Conservation (phyloP, 2,888 invertebrate species). For the Epirrita christyi region DNA sequence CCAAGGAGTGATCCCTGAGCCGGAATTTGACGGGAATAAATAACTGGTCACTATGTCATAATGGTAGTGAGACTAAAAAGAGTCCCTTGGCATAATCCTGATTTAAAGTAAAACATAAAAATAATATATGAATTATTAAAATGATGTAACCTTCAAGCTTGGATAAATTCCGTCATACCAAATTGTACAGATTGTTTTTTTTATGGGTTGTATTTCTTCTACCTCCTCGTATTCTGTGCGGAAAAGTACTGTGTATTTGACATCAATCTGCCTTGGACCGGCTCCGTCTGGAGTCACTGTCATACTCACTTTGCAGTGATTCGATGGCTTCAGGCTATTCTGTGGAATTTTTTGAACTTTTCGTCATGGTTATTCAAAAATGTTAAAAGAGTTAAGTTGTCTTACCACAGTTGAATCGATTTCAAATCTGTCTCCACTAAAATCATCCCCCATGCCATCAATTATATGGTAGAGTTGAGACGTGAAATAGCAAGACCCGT, state of each 20-base stretch:
- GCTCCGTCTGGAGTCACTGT: constrained; percentile 67
- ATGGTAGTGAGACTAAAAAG: too few relatives aligned
- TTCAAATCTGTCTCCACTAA: constrained; percentile 61
- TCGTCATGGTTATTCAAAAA: background rate
- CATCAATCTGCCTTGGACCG: constrained; percentile 65
- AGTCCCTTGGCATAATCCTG: too few relatives aligned
- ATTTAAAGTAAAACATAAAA: background rate
- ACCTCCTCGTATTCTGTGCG: constrained; percentile 68
- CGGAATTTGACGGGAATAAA: background rate
- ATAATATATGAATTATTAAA: too few relatives aligned
- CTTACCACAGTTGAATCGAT: constrained; percentile 67
- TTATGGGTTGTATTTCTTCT: constrained; percentile 68
- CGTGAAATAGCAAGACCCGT: constrained; percentile 69
- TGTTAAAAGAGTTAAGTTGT: background rate
- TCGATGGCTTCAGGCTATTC: constrained; percentile 74
- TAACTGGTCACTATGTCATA: too few relatives aligned
- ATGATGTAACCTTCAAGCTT: constrained; percentile 61
- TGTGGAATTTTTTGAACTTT: constrained; percentile 35
- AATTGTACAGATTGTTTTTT: constrained; percentile 65
- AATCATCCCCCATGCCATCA: constrained; percentile 71
- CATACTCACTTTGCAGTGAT: constrained; percentile 61
- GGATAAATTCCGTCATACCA: constrained; percentile 81
- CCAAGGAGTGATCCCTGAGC: background rate
- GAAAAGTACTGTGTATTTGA: constrained; percentile 69
- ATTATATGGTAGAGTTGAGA: constrained; percentile 65